These are phyloP conservation scores for Lamprotornis superbus DNA, from an alignment of 2,113 vertebrate genomes.

Conservation along the genomic window DNA sequence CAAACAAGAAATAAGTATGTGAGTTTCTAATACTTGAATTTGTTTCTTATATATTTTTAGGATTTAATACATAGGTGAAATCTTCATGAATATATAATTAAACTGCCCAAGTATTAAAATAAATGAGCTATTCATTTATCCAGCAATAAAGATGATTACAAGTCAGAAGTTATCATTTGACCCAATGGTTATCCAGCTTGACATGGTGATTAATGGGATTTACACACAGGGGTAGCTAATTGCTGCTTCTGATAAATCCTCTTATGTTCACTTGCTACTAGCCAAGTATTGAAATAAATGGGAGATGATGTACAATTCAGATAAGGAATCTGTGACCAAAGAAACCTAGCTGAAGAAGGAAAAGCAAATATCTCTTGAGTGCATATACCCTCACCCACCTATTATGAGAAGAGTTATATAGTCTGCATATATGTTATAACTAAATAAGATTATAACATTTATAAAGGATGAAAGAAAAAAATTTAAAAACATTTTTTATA, in stretches of 20 bases:
- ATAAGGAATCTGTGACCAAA: not conserved
- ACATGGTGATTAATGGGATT: constrained; percentile 47
- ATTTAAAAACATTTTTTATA: no score
- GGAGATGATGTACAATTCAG: constrained; percentile 7
- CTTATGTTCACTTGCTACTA: constrained; percentile 20
- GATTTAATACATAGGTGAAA: not conserved
- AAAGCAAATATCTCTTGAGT: not conserved
- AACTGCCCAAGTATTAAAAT: not conserved
- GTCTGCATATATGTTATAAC: not conserved
- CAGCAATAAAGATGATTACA: constrained; percentile 15
- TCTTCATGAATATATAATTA: not conserved
- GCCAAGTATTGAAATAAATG: constrained; percentile 47
- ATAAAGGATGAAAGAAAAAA: not conserved
- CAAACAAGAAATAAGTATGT: not conserved
- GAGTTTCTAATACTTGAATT: not conserved
- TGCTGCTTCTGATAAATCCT: constrained; percentile 11
- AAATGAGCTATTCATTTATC: not conserved
- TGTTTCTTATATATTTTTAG: not conserved
- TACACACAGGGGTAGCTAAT: not conserved
- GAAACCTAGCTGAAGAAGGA: not conserved
- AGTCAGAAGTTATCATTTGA: constrained; percentile 23
- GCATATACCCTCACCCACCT: not conserved
- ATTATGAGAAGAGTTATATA: not conserved
- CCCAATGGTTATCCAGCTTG: constrained; percentile 3
- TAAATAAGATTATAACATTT: not conserved